Base-by-base conservation (phyloP, 2,888 invertebrate genomes). In the Eucera pruinosa region DNA sequence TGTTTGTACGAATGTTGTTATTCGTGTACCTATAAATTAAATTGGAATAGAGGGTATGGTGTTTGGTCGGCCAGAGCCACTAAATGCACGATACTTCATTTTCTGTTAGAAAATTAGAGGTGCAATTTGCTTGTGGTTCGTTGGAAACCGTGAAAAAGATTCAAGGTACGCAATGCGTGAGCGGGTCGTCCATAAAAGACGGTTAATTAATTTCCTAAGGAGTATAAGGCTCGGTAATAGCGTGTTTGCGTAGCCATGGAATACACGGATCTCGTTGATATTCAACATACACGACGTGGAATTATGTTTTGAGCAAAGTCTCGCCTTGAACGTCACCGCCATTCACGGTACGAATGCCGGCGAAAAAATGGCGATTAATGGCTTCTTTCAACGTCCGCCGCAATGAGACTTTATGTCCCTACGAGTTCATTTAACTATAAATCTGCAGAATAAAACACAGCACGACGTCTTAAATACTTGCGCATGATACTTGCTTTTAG, bases 381-480 rank as follows among this genome's bases (percentile, higher is more conserved):
- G 47, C 55, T 47, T 68, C 62, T 64, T 64, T 55, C 62, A 75
- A 52, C 62, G 71, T 65, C 57, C 65, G 33, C 30, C 52, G 58
- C 45, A 25, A 68, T 54, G 50, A 58, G 68, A 48, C 50, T 68
- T 78, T 57, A 41, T 43, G 43, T 41, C 30, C 20, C 36, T 52
- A 41, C 50, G 65, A 20, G n/a, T 69, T 78, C 78, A 70, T 78
- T 78, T 52, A 61, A 52, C 57, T 58, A 30, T 57, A 54, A 48
- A 48, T 45, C 52, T 52, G 20, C 48, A n/a, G 54, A 11, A 11
- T 39, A 65, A 41, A 43, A 55, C 45, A 71, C 70, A 55, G 57
- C 66, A 48, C 23, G 60, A 57, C 74, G 33, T 68, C n/a, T 25
- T 36, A 25, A 57, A 57, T 41, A 27, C 58, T n/a, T 27, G 33